A percentile compares a stretch with the other conserved stretches of the same genome.
These are phyloP conservation scores for Andrena praecox DNA, from an alignment of 2,888 invertebrate species.

Conservation along the genomic window DNA sequence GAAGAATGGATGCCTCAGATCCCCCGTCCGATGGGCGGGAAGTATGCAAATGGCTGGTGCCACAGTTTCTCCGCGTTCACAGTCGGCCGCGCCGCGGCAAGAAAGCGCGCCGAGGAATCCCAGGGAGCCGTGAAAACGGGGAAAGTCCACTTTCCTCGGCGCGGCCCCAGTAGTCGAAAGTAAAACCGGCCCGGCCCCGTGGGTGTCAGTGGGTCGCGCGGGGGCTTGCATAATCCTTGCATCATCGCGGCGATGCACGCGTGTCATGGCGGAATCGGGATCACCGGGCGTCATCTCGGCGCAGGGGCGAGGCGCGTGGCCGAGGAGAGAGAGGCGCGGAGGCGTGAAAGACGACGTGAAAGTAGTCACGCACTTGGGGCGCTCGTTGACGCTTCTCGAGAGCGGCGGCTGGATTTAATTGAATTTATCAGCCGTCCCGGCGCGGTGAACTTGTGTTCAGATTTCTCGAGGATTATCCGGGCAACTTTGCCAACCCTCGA, in stretches of 20 bases:
- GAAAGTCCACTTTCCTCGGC: slow-evolving; percentile 49
- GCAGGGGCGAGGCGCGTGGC: background rate
- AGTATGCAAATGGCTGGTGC: background rate
- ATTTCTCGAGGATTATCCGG: background rate
- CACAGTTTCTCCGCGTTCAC: slow-evolving; percentile 17
- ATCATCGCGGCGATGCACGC: slow-evolving; percentile 17
- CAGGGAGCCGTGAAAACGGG: slow-evolving; percentile 46
- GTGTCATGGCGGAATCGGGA: slow-evolving; percentile 51
- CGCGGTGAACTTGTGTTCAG: background rate
- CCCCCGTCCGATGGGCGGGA: background rate
- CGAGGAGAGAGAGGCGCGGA: background rate
- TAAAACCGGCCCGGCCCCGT: slow-evolving; percentile 57
- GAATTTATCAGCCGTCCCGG: background rate
- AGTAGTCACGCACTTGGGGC: slow-evolving; percentile 40
- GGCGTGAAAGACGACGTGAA: slow-evolving; percentile 43
- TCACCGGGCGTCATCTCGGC: slow-evolving; percentile 1
- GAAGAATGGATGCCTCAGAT: background rate
- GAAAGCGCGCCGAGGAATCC: slow-evolving; percentile 34
- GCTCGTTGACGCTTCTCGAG: slow-evolving; percentile 3
- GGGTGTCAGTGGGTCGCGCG: slow-evolving; percentile 44
- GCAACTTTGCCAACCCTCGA: background rate
- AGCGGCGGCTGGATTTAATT: slow-evolving; percentile 5
- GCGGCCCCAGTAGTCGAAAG: slow-evolving; percentile 57
- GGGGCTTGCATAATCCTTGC: slow-evolving; percentile 43
- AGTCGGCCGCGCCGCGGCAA: background rate